These are phyloP conservation scores for Lophius piscatorius DNA, from an alignment of 2,113 vertebrate genomes.

Conservation along the genomic window DNA sequence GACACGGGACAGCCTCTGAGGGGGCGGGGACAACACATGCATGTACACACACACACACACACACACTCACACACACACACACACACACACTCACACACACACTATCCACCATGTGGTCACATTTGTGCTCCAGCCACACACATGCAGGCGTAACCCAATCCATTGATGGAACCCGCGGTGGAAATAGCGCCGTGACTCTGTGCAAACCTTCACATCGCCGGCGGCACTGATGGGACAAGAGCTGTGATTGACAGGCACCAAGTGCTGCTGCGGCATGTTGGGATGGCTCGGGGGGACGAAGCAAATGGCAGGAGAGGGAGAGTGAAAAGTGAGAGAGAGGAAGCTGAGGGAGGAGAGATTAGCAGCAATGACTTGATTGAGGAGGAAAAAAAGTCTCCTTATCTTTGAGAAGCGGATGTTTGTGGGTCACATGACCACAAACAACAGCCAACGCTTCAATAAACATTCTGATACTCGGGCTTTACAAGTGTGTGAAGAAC, in stretches of 20 bases:
- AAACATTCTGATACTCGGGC: too few relatives aligned
- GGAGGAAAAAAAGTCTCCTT: too few relatives aligned
- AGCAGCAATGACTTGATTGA: background rate
- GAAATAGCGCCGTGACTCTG: constrained; percentile 28
- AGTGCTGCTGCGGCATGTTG: constrained; percentile 72
- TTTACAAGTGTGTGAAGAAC: too few relatives aligned
- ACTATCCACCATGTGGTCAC: constrained; percentile 28
- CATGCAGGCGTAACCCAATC: constrained; percentile 50
- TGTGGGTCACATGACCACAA: too few relatives aligned
- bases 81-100: constrained; percentile 12
- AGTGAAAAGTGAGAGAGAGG: constrained; percentile 24
- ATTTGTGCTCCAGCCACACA: constrained; percentile 39
- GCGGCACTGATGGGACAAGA: constrained; percentile 67
- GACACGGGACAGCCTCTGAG: constrained; percentile 65
- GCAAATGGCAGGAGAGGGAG: constrained; percentile 20
- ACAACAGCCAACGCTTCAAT: too few relatives aligned
- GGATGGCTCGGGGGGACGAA: constrained; percentile 38
- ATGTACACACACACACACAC: constrained; percentile 30
- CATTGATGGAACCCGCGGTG: constrained; percentile 43
- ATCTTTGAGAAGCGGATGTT: too few relatives aligned
- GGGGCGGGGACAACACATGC: constrained; percentile 32
- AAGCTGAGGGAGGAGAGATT: constrained; percentile 3
- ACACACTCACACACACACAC: constrained; percentile 18
- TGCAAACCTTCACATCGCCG: constrained; percentile 41
- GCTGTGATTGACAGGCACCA: constrained; percentile 78